Evolutionary conservation across 2,888 invertebrate species (phyloP).

Genomic region (Drosophila fungiperda): DNA sequence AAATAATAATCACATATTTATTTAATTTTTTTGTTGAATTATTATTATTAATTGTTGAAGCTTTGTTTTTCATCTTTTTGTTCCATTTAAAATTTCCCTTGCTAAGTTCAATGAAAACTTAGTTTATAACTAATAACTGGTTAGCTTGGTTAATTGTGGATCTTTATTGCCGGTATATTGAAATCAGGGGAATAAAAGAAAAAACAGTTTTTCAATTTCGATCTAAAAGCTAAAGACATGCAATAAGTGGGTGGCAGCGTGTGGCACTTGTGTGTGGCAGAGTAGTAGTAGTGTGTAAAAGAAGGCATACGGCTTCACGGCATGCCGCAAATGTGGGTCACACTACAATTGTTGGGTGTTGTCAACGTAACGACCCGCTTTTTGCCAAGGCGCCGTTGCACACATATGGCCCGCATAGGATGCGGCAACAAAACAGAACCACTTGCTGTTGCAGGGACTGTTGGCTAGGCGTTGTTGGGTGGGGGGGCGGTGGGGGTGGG

Average conservation of each 20-base stretch:
- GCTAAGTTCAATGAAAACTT: background rate
- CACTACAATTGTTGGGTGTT: slow-evolving; percentile 69
- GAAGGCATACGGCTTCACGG: slow-evolving; percentile 48
- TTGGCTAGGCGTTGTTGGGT: too few species aligned
- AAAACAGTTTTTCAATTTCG: slow-evolving; percentile 63
- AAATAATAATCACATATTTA: background rate
- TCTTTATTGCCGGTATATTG: slow-evolving; percentile 38
- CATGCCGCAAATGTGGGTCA: slow-evolving; percentile 77
- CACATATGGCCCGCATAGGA: slow-evolving; percentile 61
- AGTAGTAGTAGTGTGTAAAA: background rate
- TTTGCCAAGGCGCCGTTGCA: slow-evolving; percentile 64
- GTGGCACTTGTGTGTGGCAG: slow-evolving; percentile 17
- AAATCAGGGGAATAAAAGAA: slow-evolving; percentile 22
- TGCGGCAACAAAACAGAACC: slow-evolving; percentile 10
- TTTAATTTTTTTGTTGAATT: too few species aligned
- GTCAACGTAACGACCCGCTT: slow-evolving; percentile 80
- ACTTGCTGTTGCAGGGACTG: background rate
- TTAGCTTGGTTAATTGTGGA: slow-evolving; percentile 1
- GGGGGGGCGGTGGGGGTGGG: background rate
- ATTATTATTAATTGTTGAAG: background rate
- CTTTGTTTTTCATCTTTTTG: background rate
- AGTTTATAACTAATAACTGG: slow-evolving; percentile 21
- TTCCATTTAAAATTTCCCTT: background rate
- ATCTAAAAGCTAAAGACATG: slow-evolving; percentile 72
- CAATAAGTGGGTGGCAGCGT: slow-evolving; percentile 36